Percentiles rank a stretch among this genome's conserved stretches.
Evolutionary conservation across 2,888 invertebrate genomes (phyloP).

Genomic region (Adelognathus sp.): DNA sequence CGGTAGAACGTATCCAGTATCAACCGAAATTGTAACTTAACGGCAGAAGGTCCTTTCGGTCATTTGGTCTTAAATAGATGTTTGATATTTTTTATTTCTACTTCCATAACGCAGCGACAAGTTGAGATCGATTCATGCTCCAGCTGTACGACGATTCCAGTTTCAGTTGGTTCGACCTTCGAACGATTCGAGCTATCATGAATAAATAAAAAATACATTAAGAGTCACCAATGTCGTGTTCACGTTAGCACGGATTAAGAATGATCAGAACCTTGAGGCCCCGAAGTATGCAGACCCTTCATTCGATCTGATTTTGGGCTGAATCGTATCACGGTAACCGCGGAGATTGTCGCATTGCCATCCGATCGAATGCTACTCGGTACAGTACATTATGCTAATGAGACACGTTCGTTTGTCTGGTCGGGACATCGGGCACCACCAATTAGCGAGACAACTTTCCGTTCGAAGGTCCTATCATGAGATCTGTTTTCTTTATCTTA

Average conservation of each 20-base stretch:
- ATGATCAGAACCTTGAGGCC: conserved; percentile 22
- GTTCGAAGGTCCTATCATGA: too few relatives aligned
- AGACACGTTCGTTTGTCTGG: not conserved
- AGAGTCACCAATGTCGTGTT: not conserved
- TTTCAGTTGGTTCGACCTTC: not conserved
- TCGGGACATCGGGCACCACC: not conserved
- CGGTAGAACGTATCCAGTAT: not conserved
- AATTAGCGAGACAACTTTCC: not conserved
- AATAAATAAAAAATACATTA: too few relatives aligned
- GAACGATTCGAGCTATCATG: conserved; percentile 10
- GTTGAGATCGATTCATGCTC: not conserved
- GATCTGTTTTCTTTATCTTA: not conserved
- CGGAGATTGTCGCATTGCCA: not conserved
- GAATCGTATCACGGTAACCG: not conserved
- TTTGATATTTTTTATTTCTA: not conserved
- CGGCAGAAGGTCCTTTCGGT: not conserved
- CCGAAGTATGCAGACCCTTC: not conserved
- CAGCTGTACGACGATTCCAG: not conserved
- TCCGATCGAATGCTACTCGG: not conserved
- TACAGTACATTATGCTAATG: not conserved
- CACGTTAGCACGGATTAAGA: not conserved
- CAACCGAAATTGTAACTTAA: not conserved
- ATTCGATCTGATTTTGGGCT: not conserved
- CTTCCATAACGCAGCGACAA: not conserved
- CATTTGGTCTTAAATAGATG: not conserved